Base-by-base conservation (phyloP, 1,140 invertebrate genomes). In the Potamilus streckersoni region DNA sequence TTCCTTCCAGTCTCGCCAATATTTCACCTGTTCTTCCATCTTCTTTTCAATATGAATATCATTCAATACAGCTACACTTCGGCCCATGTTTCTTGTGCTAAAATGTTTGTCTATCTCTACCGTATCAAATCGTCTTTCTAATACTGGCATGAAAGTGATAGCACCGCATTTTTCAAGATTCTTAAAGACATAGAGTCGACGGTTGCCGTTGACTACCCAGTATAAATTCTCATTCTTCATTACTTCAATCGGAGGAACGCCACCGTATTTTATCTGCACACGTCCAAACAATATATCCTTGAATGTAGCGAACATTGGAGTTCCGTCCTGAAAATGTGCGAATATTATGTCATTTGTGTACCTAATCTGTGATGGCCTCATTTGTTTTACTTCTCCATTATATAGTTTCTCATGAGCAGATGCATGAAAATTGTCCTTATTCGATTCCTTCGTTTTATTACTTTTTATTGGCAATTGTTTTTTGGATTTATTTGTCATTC, bases 91-190 rank as follows among this genome's bases (percentile, higher is more conserved):
- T 57, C 74, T 66, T 12, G 74, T 76, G 14, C 71, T 20, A 65
- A 76, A 76, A 31, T 76, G 74, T 76, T 76, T 76, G 56, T 76
- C 74, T 70, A 76, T 76, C 68, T 76, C 74, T 20, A 76, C 66
- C 4, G 74, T 59, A 66, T 76, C 74, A 56, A 71, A 76, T 65
- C 72, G 71, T 16, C 74, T 71, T 38, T 69, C 64, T 38, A 76
- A 60, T 15, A 76, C 74, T 58, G 71, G 74, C 74, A 76, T 76
- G 1, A 70, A 61, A 49, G 62, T 61, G n/a, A 76, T 19, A 17
- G 69, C 74, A 61, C 74, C 74, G 60, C 74, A 76, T 66, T 64
- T 71, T 76, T 76, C 74, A n/a, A 76, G 59, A 14, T 59, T 58
- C 17, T 60, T 70, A 31, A 76, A 72, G 6, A 76, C 68, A 62